Base-by-base conservation (phyloP, 2,113 vertebrate genomes). In the Forbesichthys agassizii region DNA sequence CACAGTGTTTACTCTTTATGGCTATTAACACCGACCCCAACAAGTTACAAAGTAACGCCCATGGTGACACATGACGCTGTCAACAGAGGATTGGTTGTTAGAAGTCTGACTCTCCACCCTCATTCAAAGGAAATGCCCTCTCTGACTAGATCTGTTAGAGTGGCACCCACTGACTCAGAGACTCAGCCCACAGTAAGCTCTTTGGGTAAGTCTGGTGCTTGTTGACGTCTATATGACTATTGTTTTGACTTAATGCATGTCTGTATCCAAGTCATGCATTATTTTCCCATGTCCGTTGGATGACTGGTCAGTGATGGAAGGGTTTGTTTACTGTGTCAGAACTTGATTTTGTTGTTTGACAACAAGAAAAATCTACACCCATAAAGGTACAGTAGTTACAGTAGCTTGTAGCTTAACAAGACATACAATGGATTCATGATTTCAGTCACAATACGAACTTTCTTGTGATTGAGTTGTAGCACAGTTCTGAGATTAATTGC, bases 181-280 rank as follows among this genome's bases (percentile, higher is more conserved):
- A 69, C 55, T 12, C 73, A 5, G 9, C n/a, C 61, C 52, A 53
- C 71, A 62, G 52, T 73, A 78, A 73, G 66, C 66, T 73, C 80
- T 79, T 64, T 18, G 73, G 77, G 83, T 80, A 73, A 42, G 83
- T 83, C 79, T 79, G 71, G 58, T 77, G 18, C 53, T 61, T 59
- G 2, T 27, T 63, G 59, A 71, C 73, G 33, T 59, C 77, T 57
- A 20, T 70, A 69, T 84, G 75, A 86, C 84, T 81, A 55, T 84
- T 88, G 86, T 84, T 89, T 75, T 62, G 10, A 68, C 3, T 33
- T 64, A 80, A 80, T 66, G 56, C 59, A 46, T 47, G 59, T 61
- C 14, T 46, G 59, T 33, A 47, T 61, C 33, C 63, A 61, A 60
- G 68, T 78, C 85, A 73, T 73, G 27, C 27, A 27, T 27, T 27